Base-by-base conservation (phyloP, 2,888 invertebrate genomes). In the Hydriomena furcata region DNA sequence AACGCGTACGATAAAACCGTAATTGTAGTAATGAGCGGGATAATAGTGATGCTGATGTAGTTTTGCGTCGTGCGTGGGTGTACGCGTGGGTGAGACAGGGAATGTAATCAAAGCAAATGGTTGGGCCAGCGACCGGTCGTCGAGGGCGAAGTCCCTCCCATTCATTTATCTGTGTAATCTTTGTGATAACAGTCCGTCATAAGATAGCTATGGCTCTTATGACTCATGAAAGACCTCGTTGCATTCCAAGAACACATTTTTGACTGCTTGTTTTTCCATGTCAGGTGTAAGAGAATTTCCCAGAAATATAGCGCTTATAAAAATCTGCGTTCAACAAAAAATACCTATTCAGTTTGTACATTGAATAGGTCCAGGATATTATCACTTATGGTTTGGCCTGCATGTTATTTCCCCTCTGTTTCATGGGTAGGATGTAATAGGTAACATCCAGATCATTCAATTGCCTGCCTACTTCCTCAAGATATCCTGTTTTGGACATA, bases 51-150 rank as follows among this genome's bases (percentile, higher is more conserved):
- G 52, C 59, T 66, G 64, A 60, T 67, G 55, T 46, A 62, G 68
- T 72, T 78, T 71, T 67, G 63, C 73, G 63, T 68, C 54, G 35
- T 58, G 63, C 65, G 87, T 84, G 77, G 84, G 86, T 72, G 71
- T 67, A 68, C 38, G 62, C 57, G 72, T 72, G 78, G 81, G 76
- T 60, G 64, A 66, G 58, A 60, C 67, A 70, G 73, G 70, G 80
- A 80, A 73, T 73, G 73, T 70, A 68, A 72, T 71, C 73, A 66
- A 65, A 60, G 63, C 58, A 55, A 66, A 66, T 65, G 58, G 60
- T 65, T 60, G 57, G 52, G 52, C 43, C 52, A 52, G 48, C 63
- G 63, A 60, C 65, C 66, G 63, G 67, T 66, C 59, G 45, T 61
- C 37, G 28, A 10, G 23, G 17, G 17, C 47, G 42, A 43, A 52